A percentile compares a stretch with the other conserved stretches of the same genome.
Evolutionary conservation across 2,113 vertebrate genomes (phyloP).

Genomic region (Lepidiolamprologus cunningtoni): DNA sequence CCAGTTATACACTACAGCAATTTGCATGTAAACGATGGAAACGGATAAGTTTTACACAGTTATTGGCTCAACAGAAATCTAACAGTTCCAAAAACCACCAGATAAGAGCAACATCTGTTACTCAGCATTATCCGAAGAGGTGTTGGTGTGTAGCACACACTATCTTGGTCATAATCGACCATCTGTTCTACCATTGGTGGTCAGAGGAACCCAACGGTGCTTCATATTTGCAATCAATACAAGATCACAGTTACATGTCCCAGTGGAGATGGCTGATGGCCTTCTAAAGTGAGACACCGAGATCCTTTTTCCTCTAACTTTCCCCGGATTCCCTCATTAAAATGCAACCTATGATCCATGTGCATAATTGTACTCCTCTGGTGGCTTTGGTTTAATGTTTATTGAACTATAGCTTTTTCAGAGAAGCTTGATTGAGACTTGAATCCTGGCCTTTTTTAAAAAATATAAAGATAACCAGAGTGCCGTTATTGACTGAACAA

Average conservation of each 20-base stretch:
- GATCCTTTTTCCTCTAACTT: not conserved
- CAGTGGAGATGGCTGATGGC: conserved; percentile 7
- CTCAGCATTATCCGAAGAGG: conserved; percentile 13
- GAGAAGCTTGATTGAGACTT: not conserved
- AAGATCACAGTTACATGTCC: not conserved
- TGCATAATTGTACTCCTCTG: not conserved
- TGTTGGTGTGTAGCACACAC: conserved; percentile 2
- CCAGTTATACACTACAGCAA: not conserved
- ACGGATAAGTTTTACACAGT: conserved; percentile 29
- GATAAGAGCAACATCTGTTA: conserved; percentile 60
- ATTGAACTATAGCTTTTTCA: not conserved
- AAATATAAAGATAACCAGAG: not conserved
- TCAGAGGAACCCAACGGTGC: not conserved
- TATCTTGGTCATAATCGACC: conserved; percentile 15
- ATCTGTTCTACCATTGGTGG: conserved; percentile 31
- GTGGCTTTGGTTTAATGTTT: not conserved
- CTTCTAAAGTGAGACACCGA: not conserved
- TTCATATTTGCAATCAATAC: conserved; percentile 20
- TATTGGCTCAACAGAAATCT: conserved; percentile 37
- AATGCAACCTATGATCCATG: not conserved
- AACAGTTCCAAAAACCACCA: not conserved
- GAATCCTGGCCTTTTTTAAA: not conserved
- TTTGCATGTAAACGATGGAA: conserved; percentile 46
- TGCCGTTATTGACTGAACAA: not conserved
- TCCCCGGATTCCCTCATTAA: not conserved